Percentiles rank a stretch among this genome's conserved stretches.
Evolutionary conservation across 2,888 invertebrate species (phyloP).

Genomic region (Maniola hyperantus): DNA sequence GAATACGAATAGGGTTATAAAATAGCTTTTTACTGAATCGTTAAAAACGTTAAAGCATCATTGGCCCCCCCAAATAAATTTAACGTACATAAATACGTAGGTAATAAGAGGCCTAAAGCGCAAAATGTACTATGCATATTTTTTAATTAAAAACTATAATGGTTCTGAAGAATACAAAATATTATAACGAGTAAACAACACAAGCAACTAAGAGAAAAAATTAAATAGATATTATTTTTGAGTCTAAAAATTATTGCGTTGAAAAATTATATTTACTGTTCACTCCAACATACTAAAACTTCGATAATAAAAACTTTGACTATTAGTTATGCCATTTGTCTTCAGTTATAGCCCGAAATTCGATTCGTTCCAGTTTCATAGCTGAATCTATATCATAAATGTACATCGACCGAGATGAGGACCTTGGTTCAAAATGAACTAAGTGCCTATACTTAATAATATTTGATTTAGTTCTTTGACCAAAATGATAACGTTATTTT

Average conservation of each 20-base stretch:
- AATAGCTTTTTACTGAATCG: conserved; percentile 41
- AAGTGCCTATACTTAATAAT: neutral
- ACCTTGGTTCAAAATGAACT: neutral
- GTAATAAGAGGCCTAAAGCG: too few relatives aligned
- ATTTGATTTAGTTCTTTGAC: neutral
- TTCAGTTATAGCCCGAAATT: neutral
- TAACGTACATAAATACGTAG: neutral
- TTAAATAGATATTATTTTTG: neutral
- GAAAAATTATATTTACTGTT: neutral
- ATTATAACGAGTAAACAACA: too few relatives aligned
- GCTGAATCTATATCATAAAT: neutral
- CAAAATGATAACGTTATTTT: too few relatives aligned
- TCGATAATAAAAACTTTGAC: neutral
- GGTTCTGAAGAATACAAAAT: too few relatives aligned
- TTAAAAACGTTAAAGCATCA: conserved; percentile 5
- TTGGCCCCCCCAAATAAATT: neutral
- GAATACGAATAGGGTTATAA: conserved; percentile 55
- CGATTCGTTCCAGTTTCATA: neutral
- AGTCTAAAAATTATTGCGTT: neutral
- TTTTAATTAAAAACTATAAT: too few relatives aligned
- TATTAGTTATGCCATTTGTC: neutral
- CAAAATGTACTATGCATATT: too few relatives aligned
- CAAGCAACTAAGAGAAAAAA: neutral
- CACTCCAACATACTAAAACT: neutral
- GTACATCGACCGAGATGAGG: neutral